phyloP scores from a whole-genome alignment of 2,113 vertebrate genomes.

The Rutilus rutilus region DNA sequence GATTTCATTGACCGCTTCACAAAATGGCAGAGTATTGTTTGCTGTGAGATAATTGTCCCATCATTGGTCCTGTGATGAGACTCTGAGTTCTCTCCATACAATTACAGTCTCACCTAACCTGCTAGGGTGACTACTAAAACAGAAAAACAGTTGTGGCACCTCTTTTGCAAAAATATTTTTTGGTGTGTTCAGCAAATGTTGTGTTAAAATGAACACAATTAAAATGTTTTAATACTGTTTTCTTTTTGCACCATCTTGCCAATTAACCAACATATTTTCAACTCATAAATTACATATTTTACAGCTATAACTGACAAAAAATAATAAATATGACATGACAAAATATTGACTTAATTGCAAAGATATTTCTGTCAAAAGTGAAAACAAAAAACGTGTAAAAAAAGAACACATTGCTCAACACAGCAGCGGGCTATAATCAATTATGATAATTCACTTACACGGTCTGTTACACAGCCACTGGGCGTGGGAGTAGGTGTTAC shows the following conservation, averaged over 20 bases:
- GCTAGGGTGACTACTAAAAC: not conserved
- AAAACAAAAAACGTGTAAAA: not conserved
- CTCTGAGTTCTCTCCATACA: conserved; percentile 21
- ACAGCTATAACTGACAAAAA: not conserved
- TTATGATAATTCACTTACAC: conserved; percentile 20
- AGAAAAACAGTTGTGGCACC: not conserved
- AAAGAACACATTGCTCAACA: not conserved
- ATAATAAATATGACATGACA: not conserved
- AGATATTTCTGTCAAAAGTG: not conserved
- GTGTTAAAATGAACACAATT: too few species aligned
- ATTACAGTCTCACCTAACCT: not conserved
- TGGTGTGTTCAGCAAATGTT: too few species aligned
- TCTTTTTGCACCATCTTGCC: too few species aligned
- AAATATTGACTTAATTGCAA: not conserved
- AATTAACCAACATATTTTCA: too few species aligned
- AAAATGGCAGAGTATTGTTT: conserved; percentile 5
- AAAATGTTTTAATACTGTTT: too few species aligned
- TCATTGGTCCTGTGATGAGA: conserved; percentile 67
- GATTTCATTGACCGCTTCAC: conserved; percentile 67
- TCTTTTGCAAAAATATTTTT: too few species aligned
- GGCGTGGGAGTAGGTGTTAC: not conserved
- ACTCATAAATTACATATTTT: too few species aligned
- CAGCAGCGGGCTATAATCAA: not conserved
- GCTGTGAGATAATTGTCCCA: conserved; percentile 54
- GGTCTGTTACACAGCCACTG: conserved; percentile 41